Evolutionary conservation across 2,888 invertebrate species (phyloP), one percentile per base, ranked within the genome.

Genomic region (Acrocyrtus sp.): DNA sequence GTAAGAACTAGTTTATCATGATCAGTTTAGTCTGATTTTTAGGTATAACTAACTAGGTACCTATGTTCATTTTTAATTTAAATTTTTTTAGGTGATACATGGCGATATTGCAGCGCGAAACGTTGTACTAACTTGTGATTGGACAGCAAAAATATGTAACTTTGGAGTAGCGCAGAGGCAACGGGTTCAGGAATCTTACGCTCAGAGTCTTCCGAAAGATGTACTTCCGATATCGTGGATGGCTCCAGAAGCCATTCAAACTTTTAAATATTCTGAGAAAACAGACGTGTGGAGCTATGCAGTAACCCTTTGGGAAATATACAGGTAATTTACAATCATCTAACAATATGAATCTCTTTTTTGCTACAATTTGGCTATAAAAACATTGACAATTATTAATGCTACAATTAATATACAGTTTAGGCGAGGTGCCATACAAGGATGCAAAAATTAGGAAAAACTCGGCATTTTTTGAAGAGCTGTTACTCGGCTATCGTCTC

Each of bases 101-200:
- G 54, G 69, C 2, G 69, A 69, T 19, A 48, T 69, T 4, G 61
- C 69, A 12, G 61, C 69, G 4, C 19, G 69, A 27, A 69, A 69
- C 24, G 47, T 69, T 15, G 41, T 69, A 1, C 22, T 69, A 4
- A 69, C 54, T 3, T 69, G 69, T 45, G 56, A 62, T 43, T 69
- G 69, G 69, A 69, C 54, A 6, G 69, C 69, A 2, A 69, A 69
- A 56, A 62, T 69, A n/a, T 61, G 69, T 17, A 69, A 69, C 17
- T 69, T 69, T 50, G 61, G 62, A 1, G 50, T 69, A 24, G n/a
- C 62, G 8, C 47, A 54, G 12, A 17, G 69, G 24, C 47, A 48
- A 12, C 61, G 56, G 5, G 17, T 54, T 27, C 69, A 69, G 29
- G 61, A 68, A 4, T 51, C 62, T 5, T 62, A 27, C 24, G 62